Evolutionary conservation across 2,888 invertebrate species (phyloP), one percentile per base, ranked within the genome.

Genomic region (Lasiommata megera): DNA sequence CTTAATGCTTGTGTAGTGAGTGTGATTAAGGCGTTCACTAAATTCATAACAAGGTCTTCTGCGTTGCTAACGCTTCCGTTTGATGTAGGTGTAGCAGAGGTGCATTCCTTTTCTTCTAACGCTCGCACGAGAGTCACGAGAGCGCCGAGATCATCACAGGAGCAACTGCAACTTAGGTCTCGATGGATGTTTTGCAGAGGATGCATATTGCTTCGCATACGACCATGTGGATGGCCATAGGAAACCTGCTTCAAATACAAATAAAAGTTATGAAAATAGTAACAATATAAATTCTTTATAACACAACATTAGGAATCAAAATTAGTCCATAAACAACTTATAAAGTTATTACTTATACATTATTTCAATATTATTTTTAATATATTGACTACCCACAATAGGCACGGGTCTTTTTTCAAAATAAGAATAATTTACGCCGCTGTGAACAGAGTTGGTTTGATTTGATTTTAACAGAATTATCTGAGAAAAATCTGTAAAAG

Each of bases 1-100:
- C 53, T 40, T 11, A 52, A 31, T 7, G 41, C 56, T 43, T 77
- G 76, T 0, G 80, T 77, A 9, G 80, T 74, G 1, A 77, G 79
- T 28, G 73, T 76, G 16, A 87, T 75, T 17, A 87, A 64, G 7
- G 85, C 87, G 53, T 85, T 83, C 9, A 86, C 75, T 31, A 87
- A 67, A 60, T 81, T 84, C 64, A 79, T 69, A 7, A 87, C 81
- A 12, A 87, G 72, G 54, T 80, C 80, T 58, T 85, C 84, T 28
- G 78, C 67, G 23, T 73, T 69, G 29, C 65, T 58, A 0, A 38
- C 29, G 31, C 37, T 43, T 12, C 58, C 41, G 17, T 41, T 60
- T 3, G 41, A 41, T 46, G 38, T 29, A 31, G 18, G 36, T 28
- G 36, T 36, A 46, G 38, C n/a, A 38, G 48, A 38, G 43, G 55